Conservation (phyloP, 2,888 invertebrate genomes). For the Trachelus stipa region DNA sequence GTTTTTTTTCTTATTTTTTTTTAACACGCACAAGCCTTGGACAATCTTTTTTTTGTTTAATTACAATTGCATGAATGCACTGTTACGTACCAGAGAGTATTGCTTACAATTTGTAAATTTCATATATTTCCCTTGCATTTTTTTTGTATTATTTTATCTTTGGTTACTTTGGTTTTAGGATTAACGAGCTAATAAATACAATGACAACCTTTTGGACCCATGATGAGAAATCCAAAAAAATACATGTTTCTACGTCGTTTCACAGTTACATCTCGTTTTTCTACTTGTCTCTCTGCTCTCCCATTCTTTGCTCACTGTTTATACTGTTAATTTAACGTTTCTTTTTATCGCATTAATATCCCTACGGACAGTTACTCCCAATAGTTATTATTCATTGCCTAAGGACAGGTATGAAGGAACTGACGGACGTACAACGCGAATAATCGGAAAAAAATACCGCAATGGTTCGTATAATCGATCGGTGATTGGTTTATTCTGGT, state of each 20-base stretch:
- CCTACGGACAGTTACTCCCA: too few relatives aligned
- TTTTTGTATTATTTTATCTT: constrained; percentile 17
- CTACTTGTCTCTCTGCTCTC: constrained; percentile 14
- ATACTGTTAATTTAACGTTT: too few relatives aligned
- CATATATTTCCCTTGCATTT: constrained; percentile 29
- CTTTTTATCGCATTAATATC: too few relatives aligned
- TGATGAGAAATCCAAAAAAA: constrained; percentile 58
- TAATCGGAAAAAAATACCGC: constrained; percentile 5
- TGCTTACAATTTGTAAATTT: constrained; percentile 42
- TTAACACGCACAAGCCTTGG: too few relatives aligned
- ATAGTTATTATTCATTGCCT: too few relatives aligned
- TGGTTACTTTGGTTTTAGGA: background rate
- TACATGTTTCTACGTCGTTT: constrained; percentile 18
- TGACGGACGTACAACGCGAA: constrained; percentile 6
- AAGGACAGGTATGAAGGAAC: constrained; percentile 5
- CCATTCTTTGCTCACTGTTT: too few relatives aligned
- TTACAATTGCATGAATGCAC: too few relatives aligned
- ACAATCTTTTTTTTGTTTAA: too few relatives aligned
- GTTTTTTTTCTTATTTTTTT: too few relatives aligned
- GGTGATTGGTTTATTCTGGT: too few relatives aligned
- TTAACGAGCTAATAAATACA: constrained; percentile 45
- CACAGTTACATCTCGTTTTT: constrained; percentile 5
- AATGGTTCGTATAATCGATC: background rate
- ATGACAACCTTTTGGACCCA: constrained; percentile 62
- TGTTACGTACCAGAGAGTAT: constrained; percentile 37